These are phyloP conservation scores for Amazona vittata DNA, from an alignment of 2,113 vertebrate species.

Conservation along the genomic window DNA sequence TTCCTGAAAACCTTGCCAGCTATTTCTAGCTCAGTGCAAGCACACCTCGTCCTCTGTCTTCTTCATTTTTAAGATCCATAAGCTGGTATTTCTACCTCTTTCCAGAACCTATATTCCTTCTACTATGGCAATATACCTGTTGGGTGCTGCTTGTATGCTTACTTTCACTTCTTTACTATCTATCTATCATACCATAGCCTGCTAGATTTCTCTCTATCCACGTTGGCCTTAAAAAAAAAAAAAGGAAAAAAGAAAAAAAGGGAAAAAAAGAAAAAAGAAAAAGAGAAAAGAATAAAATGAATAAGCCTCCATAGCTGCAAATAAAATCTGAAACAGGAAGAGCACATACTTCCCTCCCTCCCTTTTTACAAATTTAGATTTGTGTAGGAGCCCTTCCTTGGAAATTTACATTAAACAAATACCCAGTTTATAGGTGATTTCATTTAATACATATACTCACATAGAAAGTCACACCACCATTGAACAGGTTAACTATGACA, in stretches of 20 bases:
- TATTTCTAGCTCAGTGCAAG: background rate
- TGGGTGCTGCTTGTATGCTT: background rate
- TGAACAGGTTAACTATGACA: background rate
- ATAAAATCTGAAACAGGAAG: background rate
- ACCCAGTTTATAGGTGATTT: background rate
- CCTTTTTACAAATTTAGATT: background rate
- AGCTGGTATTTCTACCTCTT: background rate
- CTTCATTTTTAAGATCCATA: background rate
- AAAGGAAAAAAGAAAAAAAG: too few species aligned
- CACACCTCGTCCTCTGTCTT: background rate
- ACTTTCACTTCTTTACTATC: background rate
- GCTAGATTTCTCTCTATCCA: background rate
- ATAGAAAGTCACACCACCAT: background rate
- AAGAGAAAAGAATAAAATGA: background rate
- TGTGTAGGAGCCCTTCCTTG: background rate
- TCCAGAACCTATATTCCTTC: background rate
- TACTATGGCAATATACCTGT: background rate
- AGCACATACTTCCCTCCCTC: background rate
- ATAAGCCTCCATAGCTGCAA: background rate
- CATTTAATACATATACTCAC: background rate
- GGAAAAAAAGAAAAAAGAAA: background rate
- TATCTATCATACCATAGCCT: background rate
- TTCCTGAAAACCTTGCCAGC: background rate
- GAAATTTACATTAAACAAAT: background rate
- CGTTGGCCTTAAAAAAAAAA: background rate